Conservation (phyloP, 2,888 invertebrate species). For the Apomyelois bistriatella region DNA sequence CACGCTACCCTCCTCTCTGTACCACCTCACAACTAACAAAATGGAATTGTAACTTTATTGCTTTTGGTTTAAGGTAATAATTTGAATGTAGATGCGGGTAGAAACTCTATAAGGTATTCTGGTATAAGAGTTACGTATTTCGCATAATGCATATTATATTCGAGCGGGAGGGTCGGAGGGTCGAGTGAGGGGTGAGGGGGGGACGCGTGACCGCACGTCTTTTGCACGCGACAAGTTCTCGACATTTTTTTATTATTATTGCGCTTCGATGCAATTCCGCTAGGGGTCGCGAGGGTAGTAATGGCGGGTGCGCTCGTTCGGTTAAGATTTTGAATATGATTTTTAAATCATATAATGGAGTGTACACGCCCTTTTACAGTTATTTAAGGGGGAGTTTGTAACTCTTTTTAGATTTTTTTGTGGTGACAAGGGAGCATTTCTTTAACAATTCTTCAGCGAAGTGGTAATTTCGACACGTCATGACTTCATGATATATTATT, state of each 20-base stretch:
- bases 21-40: not conserved
- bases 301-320: constrained; percentile 64
- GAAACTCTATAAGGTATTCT: constrained; percentile 60
- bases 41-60: not conserved
- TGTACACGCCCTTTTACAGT: constrained; percentile 60
- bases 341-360: constrained; percentile 77
- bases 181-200: constrained; percentile 25
- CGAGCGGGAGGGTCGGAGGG: constrained; percentile 45
- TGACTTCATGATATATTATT: no score
- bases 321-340: constrained; percentile 74
- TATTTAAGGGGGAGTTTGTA: constrained; percentile 51
- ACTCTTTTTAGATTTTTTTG: constrained; percentile 14
- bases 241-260: constrained; percentile 80
- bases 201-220: constrained; percentile 76
- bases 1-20: constrained; percentile 43
- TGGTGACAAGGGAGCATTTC: no score
- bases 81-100: not conserved
- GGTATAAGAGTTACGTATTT: constrained; percentile 77
- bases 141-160: constrained; percentile 80
- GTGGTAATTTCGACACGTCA: no score
- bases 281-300: constrained; percentile 59
- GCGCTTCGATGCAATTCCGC: constrained; percentile 75
- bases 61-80: not conserved
- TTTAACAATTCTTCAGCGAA: no score
- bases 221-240: constrained; percentile 78